A percentile compares a stretch with the other conserved stretches of the same genome.
Conservation (phyloP, 2,888 invertebrate species). For the Dynastes hyllus region DNA sequence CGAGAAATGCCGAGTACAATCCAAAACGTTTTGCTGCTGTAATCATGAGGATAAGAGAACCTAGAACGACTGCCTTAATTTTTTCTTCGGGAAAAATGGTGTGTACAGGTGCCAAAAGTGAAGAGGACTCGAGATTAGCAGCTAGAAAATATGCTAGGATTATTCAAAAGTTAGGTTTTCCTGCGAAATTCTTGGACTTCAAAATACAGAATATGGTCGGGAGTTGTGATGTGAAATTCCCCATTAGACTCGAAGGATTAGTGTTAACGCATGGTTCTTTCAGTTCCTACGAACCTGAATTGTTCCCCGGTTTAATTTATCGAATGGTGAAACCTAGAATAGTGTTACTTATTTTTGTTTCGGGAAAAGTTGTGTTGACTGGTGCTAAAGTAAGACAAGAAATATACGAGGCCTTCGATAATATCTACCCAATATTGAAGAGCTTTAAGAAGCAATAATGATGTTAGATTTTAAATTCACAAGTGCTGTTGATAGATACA, state of each 20-base stretch:
- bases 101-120: constrained; percentile 90
- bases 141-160: constrained; percentile 88
- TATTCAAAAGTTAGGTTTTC: constrained; percentile 86
- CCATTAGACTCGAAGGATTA: constrained; percentile 85
- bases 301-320: constrained; percentile 89
- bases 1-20: constrained; percentile 99
- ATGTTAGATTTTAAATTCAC: background rate
- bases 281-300: constrained; percentile 85
- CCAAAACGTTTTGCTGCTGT: constrained; percentile 99
- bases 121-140: constrained; percentile 85
- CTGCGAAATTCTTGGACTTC: constrained; percentile 85
- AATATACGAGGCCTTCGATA: constrained; percentile 84
- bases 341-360: constrained; percentile 88
- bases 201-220: constrained; percentile 92
- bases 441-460: constrained; percentile 79
- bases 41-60: constrained; percentile 95
- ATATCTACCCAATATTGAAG: constrained; percentile 85
- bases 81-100: constrained; percentile 92
- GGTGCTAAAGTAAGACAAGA: constrained; percentile 85
- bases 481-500: constrained; percentile 17
- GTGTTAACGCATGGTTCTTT: constrained; percentile 89
- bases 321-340: constrained; percentile 88
- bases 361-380: constrained; percentile 89
- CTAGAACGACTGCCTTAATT: constrained; percentile 89
- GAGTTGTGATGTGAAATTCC: constrained; percentile 90